Conservation (phyloP, 2,113 vertebrate species). For the Trematocara zebra region DNA sequence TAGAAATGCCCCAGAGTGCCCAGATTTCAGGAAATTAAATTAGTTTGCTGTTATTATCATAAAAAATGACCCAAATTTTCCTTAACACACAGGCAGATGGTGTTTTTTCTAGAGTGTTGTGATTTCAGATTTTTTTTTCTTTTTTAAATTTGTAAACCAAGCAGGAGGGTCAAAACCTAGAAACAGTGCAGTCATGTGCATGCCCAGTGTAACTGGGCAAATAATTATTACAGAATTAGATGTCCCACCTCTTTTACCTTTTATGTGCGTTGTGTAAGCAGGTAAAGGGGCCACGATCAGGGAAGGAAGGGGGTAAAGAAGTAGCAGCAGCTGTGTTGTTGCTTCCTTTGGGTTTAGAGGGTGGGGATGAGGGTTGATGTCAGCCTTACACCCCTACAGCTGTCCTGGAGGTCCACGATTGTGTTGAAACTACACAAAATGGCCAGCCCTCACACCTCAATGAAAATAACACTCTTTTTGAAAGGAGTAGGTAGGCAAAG, state of each 20-base stretch:
- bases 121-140: background rate
- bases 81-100: background rate
- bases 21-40: background rate
- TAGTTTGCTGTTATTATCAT: background rate
- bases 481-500: background rate
- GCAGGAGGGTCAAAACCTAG: background rate
- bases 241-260: constrained; percentile 45
- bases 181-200: background rate
- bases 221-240: constrained; percentile 23
- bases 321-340: constrained; percentile 45
- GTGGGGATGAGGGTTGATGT: background rate
- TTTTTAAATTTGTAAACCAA: background rate
- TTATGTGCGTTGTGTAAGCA: constrained; percentile 26
- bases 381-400: constrained; percentile 14
- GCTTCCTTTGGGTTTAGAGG: constrained; percentile 4
- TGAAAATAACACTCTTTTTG: constrained; percentile 40
- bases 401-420: constrained; percentile 25
- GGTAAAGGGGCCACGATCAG: constrained; percentile 24
- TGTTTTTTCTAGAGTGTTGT: background rate
- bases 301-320: background rate
- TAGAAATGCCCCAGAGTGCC: background rate
- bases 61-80: background rate
- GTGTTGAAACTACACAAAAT: constrained; percentile 44
- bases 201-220: background rate
- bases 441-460: constrained; percentile 7